Evolutionary conservation across 2,113 vertebrate species (phyloP).

Genomic region (Shinisaurus crocodilurus): DNA sequence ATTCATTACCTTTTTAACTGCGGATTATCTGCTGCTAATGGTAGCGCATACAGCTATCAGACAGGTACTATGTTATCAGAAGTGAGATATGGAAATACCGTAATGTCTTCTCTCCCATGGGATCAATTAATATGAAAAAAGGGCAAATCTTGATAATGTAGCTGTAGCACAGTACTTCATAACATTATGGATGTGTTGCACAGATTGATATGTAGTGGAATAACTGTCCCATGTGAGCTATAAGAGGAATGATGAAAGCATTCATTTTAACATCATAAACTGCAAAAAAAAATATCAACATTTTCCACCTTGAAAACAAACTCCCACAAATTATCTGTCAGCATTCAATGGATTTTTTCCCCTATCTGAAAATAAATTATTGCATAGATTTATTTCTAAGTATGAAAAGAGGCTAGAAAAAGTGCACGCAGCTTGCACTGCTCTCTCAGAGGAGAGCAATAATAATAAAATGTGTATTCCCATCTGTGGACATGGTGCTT

Average conservation of each 20-base stretch:
- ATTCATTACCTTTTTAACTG: background rate
- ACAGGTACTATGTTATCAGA: background rate
- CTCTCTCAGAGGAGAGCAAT: background rate
- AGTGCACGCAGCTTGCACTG: background rate
- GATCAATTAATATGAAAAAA: background rate
- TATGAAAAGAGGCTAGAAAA: background rate
- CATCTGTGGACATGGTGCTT: background rate
- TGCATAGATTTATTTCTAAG: background rate
- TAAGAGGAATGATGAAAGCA: background rate
- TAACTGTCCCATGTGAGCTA: background rate
- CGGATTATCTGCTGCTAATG: background rate
- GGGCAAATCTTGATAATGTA: background rate
- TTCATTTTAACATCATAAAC: background rate
- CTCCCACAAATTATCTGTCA: background rate
- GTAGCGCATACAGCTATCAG: background rate
- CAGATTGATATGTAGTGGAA: background rate
- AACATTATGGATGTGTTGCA: background rate
- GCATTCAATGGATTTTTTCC: background rate
- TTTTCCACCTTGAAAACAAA: background rate
- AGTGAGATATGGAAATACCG: background rate
- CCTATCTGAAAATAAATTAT: background rate
- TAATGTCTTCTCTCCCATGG: background rate
- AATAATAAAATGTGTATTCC: too few species aligned
- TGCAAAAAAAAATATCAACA: background rate
- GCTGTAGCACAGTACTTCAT: background rate